Percentiles rank a stretch among this genome's conserved stretches.
Conservation (phyloP, 2,888 invertebrate genomes). For the Ariolimax columbianus region DNA sequence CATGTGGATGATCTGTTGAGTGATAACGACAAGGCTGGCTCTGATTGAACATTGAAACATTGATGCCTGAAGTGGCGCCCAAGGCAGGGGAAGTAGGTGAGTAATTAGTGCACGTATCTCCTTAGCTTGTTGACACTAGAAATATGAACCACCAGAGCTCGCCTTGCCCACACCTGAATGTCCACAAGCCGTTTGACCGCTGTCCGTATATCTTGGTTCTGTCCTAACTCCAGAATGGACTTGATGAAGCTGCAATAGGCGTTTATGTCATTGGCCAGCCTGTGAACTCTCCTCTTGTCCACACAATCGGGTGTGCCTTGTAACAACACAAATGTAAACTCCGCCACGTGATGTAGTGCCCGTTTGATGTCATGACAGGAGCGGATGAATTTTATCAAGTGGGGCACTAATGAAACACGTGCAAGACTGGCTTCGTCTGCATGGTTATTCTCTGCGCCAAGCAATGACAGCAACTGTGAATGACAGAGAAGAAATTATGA, state of each 20-base stretch:
- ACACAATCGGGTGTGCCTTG: conserved; percentile 43
- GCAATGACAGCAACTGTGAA: background rate
- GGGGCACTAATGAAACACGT: background rate
- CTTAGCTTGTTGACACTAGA: conserved; percentile 29
- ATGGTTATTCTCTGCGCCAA: background rate
- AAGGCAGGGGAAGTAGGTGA: too few species aligned
- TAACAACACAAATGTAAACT: conserved; percentile 48
- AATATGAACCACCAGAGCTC: conserved; percentile 28
- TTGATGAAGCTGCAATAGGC: conserved; percentile 50
- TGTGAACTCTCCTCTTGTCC: conserved; percentile 44
- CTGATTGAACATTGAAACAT: too few species aligned
- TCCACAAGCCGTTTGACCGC: conserved; percentile 45
- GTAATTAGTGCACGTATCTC: too few species aligned
- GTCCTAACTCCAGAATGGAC: conserved; percentile 37
- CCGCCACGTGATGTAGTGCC: conserved; percentile 50
- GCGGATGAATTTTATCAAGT: conserved; percentile 15
- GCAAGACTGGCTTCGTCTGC: background rate
- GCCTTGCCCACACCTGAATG: conserved; percentile 46
- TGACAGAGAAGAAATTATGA: too few species aligned
- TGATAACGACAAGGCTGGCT: too few species aligned
- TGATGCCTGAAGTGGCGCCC: too few species aligned
- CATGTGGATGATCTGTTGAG: too few species aligned
- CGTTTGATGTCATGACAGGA: conserved; percentile 15
- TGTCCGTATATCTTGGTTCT: conserved; percentile 38
- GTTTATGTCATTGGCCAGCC: conserved; percentile 45